These are phyloP conservation scores for Tangara arthus DNA, from an alignment of 2,797 vertebrate species.

Conservation along the genomic window DNA sequence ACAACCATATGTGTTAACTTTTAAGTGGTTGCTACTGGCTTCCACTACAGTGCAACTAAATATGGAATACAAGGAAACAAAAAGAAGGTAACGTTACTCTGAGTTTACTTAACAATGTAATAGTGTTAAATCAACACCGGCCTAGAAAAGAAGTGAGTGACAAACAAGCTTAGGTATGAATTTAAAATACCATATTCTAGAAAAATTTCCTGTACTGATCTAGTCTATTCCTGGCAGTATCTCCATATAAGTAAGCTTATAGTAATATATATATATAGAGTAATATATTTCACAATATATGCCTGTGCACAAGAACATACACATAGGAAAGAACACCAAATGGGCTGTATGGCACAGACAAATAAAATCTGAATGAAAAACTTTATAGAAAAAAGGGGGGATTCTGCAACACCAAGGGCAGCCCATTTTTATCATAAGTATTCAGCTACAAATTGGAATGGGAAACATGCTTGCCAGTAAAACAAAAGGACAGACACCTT, in stretches of 20 bases:
- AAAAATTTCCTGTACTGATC: background rate
- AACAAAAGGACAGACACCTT: background rate
- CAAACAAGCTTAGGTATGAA: background rate
- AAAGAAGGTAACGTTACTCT: conserved; percentile 7
- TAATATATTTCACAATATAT: background rate
- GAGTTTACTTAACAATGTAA: background rate
- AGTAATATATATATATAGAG: background rate
- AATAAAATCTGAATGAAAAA: background rate
- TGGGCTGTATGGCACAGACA: background rate
- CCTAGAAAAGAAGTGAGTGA: background rate
- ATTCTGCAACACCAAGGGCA: background rate
- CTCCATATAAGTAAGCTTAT: background rate
- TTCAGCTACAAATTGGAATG: background rate
- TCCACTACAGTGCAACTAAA: background rate
- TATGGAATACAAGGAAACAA: conserved; percentile 8
- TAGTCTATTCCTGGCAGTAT: background rate
- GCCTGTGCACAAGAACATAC: background rate
- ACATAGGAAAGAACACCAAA: background rate
- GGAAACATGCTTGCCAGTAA: background rate
- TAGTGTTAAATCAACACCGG: background rate
- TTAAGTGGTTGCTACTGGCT: background rate
- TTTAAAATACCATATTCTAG: background rate
- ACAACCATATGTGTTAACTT: background rate
- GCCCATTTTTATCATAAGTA: background rate
- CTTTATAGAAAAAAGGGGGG: background rate